Evolutionary conservation across 2,888 invertebrate species (phyloP).

Genomic region (Melieria omissa): DNA sequence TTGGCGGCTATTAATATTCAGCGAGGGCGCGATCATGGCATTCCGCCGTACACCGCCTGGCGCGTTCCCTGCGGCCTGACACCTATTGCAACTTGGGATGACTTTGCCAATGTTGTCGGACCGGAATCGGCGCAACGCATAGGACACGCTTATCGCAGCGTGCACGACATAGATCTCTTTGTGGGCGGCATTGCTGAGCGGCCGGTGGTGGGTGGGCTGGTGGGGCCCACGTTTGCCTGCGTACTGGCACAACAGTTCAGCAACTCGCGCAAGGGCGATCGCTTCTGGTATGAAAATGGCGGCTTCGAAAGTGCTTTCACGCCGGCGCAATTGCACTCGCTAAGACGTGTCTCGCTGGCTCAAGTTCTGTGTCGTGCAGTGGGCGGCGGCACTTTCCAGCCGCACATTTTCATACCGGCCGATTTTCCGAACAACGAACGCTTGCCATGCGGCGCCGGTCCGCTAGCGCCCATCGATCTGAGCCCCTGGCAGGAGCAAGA

Average conservation of each 20-base stretch:
- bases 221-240: conserved; percentile 89
- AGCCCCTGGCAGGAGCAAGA: conserved; percentile 65
- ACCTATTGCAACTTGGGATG: conserved; percentile 75
- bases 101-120: conserved; percentile 77
- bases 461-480: conserved; percentile 60
- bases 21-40: conserved; percentile 86
- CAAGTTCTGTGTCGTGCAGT: conserved; percentile 71
- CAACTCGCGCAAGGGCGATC: conserved; percentile 80
- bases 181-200: conserved; percentile 85
- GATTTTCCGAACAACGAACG: conserved; percentile 61
- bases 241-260: conserved; percentile 88
- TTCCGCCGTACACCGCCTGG: conserved; percentile 84
- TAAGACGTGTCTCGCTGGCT: conserved; percentile 77
- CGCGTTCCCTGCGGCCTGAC: conserved; percentile 81
- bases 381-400: conserved; percentile 66
- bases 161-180: conserved; percentile 87
- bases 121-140: conserved; percentile 73
- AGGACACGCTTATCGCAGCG: conserved; percentile 72
- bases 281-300: conserved; percentile 88
- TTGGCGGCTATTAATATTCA: conserved; percentile 90
- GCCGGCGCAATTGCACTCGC: conserved; percentile 79
- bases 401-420: conserved; percentile 64
- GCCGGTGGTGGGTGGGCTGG: conserved; percentile 78
- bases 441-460: conserved; percentile 57
- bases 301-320: conserved; percentile 80